Evolutionary conservation across 2,113 vertebrate species (phyloP).

Genomic region (Athene cunicularia): DNA sequence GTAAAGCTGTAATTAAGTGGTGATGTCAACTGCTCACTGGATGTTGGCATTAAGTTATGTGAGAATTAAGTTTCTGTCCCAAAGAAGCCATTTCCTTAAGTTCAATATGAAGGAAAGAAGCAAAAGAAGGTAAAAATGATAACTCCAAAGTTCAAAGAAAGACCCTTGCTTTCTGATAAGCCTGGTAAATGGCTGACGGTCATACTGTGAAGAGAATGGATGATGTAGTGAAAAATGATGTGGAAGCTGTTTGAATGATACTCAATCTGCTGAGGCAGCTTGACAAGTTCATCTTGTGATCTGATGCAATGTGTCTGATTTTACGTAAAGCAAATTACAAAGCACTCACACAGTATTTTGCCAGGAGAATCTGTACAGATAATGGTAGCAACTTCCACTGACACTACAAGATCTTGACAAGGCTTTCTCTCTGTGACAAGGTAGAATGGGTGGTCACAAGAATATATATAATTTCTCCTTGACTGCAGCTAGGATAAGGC

Average conservation of each 20-base stretch:
- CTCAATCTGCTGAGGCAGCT: background rate
- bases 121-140: background rate
- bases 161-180: background rate
- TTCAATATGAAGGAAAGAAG: background rate
- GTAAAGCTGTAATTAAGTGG: background rate
- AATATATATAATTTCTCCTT: background rate
- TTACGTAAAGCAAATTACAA: background rate
- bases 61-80: background rate
- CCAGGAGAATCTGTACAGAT: fast-evolving
- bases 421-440: background rate
- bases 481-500: background rate
- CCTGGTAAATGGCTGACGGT: background rate
- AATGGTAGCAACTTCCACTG: background rate
- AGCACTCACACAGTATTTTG: background rate
- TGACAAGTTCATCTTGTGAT: background rate
- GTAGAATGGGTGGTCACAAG: background rate
- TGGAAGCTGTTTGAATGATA: background rate
- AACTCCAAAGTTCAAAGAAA: background rate
- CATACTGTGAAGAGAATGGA: background rate
- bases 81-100: background rate
- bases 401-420: background rate
- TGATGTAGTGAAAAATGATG: background rate
- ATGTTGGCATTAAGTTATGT: background rate
- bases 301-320: background rate
- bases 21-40: background rate